Percentiles rank a stretch among this genome's conserved stretches.
These are phyloP conservation scores for Poeciliopsis retropinna DNA, from an alignment of 2,113 vertebrate genomes.

Conservation along the genomic window DNA sequence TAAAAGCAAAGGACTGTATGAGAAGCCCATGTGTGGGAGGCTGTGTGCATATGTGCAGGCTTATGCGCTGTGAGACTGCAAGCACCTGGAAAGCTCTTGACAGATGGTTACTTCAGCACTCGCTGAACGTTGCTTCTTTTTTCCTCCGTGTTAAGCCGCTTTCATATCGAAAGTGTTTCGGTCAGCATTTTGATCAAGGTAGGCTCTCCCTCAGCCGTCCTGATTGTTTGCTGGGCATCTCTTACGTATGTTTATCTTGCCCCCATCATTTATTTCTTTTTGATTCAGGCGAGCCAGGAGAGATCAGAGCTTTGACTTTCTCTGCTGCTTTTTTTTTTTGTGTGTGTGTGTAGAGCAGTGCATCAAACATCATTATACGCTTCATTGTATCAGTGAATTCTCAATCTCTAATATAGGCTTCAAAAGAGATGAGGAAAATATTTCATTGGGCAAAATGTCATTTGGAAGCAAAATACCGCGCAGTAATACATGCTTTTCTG, in stretches of 20 bases:
- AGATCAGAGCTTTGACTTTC: constrained; percentile 49
- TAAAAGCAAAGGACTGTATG: constrained; percentile 23
- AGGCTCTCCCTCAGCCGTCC: constrained; percentile 54
- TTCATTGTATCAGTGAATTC: constrained; percentile 31
- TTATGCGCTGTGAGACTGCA: constrained; percentile 58
- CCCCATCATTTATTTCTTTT: constrained; percentile 56
- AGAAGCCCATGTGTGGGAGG: constrained; percentile 56
- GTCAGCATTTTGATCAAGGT: constrained; percentile 73
- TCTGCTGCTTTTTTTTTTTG: constrained; percentile 22
- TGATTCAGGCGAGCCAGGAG: constrained; percentile 49
- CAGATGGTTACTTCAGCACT: constrained; percentile 69
- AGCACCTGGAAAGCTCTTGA: constrained; percentile 72
- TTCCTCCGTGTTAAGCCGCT: constrained; percentile 59
- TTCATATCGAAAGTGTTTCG: constrained; percentile 65
- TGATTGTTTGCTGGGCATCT: constrained; percentile 58
- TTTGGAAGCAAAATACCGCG: neutral
- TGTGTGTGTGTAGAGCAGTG: constrained; percentile 24
- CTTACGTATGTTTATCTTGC: constrained; percentile 56
- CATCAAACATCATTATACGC: constrained; percentile 38
- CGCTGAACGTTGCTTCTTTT: constrained; percentile 60
- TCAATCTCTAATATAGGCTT: constrained; percentile 10
- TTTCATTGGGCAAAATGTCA: constrained; percentile 16
- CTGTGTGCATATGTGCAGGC: constrained; percentile 62
- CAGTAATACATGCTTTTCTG: neutral
- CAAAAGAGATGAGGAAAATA: constrained; percentile 15